Percentiles rank a stretch among this genome's conserved stretches.
Conservation (phyloP, 2,888 invertebrate genomes). For the Nycteola revayana region DNA sequence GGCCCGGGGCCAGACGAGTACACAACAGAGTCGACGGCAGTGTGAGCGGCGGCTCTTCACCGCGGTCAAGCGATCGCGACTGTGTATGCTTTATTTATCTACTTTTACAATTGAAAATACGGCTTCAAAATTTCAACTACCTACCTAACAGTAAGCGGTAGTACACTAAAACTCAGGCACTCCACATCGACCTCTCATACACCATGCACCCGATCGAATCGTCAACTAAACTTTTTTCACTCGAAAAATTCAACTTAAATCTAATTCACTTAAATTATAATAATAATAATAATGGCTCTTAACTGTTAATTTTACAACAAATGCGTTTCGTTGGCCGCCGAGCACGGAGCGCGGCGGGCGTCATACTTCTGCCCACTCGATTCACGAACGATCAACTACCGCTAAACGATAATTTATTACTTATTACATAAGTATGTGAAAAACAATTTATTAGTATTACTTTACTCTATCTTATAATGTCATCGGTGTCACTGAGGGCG, state of each 20-base stretch:
- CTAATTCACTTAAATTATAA: constrained; percentile 78
- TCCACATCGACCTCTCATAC: constrained; percentile 77
- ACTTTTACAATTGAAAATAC: constrained; percentile 78
- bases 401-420: constrained; percentile 72
- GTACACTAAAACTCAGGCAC: constrained; percentile 79
- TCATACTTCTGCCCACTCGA: constrained; percentile 50
- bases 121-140: constrained; percentile 80
- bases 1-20: constrained; percentile 21
- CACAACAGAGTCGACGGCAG: constrained; percentile 41
- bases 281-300: constrained; percentile 80
- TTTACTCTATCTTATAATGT: constrained; percentile 61
- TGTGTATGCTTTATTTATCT: constrained; percentile 73
- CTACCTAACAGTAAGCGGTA: constrained; percentile 82
- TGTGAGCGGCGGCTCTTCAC: constrained; percentile 25
- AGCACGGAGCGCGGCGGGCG: constrained; percentile 64
- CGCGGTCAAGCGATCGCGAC: constrained; percentile 62
- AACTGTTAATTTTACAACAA: constrained; percentile 79
- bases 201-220: constrained; percentile 77
- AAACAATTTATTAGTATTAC: constrained; percentile 68
- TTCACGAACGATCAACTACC: constrained; percentile 64
- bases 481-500: constrained; percentile 54
- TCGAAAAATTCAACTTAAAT: constrained; percentile 80
- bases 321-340: constrained; percentile 79
- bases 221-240: constrained; percentile 76
- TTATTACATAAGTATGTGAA: constrained; percentile 77